Conservation (phyloP, 1,140 invertebrate species). For the Zophobas morio region DNA sequence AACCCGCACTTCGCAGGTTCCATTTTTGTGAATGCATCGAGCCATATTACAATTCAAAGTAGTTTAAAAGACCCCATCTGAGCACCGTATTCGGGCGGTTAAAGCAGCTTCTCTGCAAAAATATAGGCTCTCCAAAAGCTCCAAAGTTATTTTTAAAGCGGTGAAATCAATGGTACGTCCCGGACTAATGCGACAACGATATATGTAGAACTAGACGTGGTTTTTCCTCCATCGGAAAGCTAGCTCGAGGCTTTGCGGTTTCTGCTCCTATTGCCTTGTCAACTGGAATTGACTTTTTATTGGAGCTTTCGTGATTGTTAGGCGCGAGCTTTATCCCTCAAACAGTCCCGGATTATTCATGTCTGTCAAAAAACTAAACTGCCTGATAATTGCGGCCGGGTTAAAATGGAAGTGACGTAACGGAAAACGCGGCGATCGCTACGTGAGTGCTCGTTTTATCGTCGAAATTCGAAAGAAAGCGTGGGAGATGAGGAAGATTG, state of each 20-base stretch:
- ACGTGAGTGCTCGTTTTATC: slow-evolving; percentile 33
- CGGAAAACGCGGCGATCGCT: neutral
- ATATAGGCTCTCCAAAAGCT: slow-evolving; percentile 29
- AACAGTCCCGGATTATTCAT: slow-evolving; percentile 16
- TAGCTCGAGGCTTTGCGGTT: neutral
- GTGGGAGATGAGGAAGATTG: slow-evolving; percentile 17
- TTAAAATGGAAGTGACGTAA: neutral
- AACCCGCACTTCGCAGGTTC: slow-evolving; percentile 3
- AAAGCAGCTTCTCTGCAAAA: slow-evolving; percentile 38
- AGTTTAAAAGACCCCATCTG: slow-evolving; percentile 45
- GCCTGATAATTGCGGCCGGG: slow-evolving; percentile 9
- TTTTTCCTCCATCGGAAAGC: slow-evolving; percentile 14
- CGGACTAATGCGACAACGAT: slow-evolving; percentile 46
- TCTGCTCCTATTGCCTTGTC: slow-evolving; percentile 9
- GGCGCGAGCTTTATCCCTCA: slow-evolving; percentile 12
- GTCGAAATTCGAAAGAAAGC: slow-evolving; percentile 31
- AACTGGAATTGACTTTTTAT: slow-evolving; percentile 33
- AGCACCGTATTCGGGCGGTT: slow-evolving; percentile 35
- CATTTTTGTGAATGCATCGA: slow-evolving; percentile 24
- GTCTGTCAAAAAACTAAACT: slow-evolving; percentile 38
- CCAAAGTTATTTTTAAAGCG: slow-evolving; percentile 30
- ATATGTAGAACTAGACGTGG: slow-evolving; percentile 35
- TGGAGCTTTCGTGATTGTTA: slow-evolving; percentile 32
- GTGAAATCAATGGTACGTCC: slow-evolving; percentile 42
- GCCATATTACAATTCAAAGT: slow-evolving; percentile 47